These are phyloP conservation scores for Erebia aethiops DNA, from an alignment of 2,888 invertebrate genomes.

Conservation along the genomic window DNA sequence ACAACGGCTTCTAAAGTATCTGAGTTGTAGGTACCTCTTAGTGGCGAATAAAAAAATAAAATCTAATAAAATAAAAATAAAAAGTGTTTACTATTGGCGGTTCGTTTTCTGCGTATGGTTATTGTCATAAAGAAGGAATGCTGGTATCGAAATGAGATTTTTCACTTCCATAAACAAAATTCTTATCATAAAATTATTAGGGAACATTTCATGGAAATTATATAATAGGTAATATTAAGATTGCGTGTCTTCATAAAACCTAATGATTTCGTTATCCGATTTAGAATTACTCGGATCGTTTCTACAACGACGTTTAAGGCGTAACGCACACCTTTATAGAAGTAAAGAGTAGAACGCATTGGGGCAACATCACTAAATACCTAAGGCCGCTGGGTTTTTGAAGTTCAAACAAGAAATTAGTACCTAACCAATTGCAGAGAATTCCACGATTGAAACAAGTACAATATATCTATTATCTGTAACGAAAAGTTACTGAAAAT, in stretches of 20 bases:
- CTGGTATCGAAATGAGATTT: neutral
- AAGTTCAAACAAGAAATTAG: no score
- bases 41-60: no score
- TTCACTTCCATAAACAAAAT: slow-evolving; percentile 1
- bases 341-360: no score
- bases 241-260: slow-evolving; percentile 18
- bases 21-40: no score
- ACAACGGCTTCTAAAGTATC: no score
- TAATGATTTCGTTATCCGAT: slow-evolving; percentile 20
- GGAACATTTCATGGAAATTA: slow-evolving; percentile 9
- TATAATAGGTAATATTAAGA: slow-evolving; percentile 18
- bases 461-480: no score
- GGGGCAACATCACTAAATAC: no score
- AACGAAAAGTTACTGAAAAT: no score
- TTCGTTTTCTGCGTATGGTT: neutral
- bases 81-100: neutral
- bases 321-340: no score
- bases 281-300: slow-evolving; percentile 17
- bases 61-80: neutral
- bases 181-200: slow-evolving; percentile 5
- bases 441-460: no score
- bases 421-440: no score
- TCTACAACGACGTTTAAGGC: neutral
- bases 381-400: no score
- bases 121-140: neutral